A percentile compares a stretch with the other conserved stretches of the same genome.
Evolutionary conservation across 2,888 invertebrate species (phyloP).

Genomic region (Spodoptera exigua): DNA sequence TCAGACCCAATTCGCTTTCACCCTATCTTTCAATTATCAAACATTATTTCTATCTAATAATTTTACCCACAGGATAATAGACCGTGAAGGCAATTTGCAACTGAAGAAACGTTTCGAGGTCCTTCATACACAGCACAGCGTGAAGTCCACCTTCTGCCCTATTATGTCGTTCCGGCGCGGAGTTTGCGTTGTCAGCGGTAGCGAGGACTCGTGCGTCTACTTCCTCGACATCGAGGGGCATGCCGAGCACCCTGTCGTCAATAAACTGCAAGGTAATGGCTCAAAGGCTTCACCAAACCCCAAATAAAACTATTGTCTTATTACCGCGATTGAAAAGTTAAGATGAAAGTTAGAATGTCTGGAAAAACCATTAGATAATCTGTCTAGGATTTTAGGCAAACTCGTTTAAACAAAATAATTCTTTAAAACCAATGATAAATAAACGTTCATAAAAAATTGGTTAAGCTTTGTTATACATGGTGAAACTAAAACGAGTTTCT

Average conservation of each 20-base stretch:
- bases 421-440: too few species aligned
- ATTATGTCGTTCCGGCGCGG: constrained; percentile 95
- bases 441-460: too few species aligned
- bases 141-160: constrained; percentile 95
- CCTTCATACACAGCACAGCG: constrained; percentile 88
- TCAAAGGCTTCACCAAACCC: not conserved
- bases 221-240: constrained; percentile 93
- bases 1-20: too few species aligned
- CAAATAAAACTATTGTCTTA: too few species aligned
- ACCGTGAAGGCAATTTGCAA: constrained; percentile 91
- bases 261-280: constrained; percentile 87
- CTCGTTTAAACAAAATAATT: too few species aligned
- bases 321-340: too few species aligned
- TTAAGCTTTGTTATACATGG: too few species aligned
- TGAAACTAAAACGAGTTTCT: too few species aligned
- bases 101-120: constrained; percentile 91
- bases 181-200: constrained; percentile 94
- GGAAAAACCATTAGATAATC: too few species aligned
- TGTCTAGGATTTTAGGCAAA: too few species aligned
- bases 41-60: not conserved
- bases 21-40: too few species aligned
- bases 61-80: constrained; percentile 86
- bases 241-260: constrained; percentile 87
- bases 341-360: too few species aligned
- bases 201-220: constrained; percentile 94